Evolutionary conservation across 2,113 vertebrate species (phyloP).

Genomic region (Rhineura floridana): DNA sequence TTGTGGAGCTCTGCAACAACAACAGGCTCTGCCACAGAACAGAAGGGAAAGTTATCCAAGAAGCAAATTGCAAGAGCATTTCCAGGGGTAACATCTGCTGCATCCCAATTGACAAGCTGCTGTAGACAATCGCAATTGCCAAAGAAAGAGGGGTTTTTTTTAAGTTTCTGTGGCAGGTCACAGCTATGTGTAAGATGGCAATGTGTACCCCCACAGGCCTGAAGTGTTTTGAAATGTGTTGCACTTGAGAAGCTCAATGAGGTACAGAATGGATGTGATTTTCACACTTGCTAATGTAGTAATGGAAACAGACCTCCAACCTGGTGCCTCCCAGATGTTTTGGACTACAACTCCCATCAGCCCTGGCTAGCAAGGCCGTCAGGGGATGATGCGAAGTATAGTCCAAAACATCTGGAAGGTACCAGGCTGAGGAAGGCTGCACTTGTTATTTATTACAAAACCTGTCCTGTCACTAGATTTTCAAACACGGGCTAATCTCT

Average conservation of each 20-base stretch:
- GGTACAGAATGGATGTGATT: neutral
- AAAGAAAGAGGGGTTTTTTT: too few species aligned
- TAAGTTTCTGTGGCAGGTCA: too few species aligned
- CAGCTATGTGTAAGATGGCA: neutral
- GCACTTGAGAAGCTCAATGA: neutral
- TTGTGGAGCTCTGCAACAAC: neutral
- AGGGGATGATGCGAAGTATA: neutral
- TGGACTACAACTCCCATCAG: neutral
- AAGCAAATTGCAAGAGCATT: neutral
- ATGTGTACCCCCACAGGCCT: neutral
- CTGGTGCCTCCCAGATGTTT: neutral
- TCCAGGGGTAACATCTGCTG: neutral
- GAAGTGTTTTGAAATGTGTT: neutral
- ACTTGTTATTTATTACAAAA: too few species aligned
- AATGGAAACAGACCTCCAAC: neutral
- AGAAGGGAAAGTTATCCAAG: neutral
- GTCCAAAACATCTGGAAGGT: neutral
- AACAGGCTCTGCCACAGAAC: neutral
- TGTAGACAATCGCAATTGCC: neutral
- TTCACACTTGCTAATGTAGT: neutral
- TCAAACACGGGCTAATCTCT: neutral
- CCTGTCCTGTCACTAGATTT: neutral
- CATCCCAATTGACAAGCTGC: neutral
- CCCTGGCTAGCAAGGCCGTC: neutral
- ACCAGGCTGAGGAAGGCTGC: too few species aligned